Conservation (phyloP, 1,140 invertebrate genomes). For the Rhopalosiphum padi region DNA sequence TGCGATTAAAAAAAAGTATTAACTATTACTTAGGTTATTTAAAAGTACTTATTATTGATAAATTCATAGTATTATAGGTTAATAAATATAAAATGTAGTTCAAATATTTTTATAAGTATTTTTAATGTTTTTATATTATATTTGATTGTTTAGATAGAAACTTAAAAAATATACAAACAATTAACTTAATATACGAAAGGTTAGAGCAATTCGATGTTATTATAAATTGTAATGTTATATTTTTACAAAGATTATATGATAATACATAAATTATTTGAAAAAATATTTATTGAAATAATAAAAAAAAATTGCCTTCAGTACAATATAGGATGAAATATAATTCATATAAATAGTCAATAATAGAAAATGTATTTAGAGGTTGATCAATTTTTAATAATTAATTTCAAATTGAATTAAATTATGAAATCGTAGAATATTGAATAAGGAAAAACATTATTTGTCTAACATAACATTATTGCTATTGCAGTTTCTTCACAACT, state of each 20-base stretch:
- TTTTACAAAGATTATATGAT: not conserved
- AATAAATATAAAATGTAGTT: not conserved
- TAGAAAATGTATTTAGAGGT: not conserved
- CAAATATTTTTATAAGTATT: not conserved
- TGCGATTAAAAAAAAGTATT: not conserved
- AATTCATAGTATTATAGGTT: not conserved
- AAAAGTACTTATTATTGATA: not conserved
- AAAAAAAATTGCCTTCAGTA: not conserved
- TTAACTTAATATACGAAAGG: not conserved
- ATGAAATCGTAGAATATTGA: not conserved
- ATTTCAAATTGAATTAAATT: not conserved
- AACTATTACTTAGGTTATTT: not conserved
- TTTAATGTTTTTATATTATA: not conserved
- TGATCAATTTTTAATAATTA: not conserved
- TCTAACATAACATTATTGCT: not conserved
- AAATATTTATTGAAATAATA: not conserved
- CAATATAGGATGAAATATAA: not conserved
- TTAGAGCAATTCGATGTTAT: not conserved
- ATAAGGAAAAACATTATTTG: constrained; percentile 10
- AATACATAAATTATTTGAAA: constrained; percentile 5
- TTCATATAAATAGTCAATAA: not conserved
- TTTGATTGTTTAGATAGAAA: not conserved
- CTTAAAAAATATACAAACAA: not conserved
- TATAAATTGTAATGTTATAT: constrained; percentile 3
- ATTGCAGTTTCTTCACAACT: constrained; percentile 1